Base-by-base conservation (phyloP, 2,888 invertebrate genomes). In the Erynnis tages region DNA sequence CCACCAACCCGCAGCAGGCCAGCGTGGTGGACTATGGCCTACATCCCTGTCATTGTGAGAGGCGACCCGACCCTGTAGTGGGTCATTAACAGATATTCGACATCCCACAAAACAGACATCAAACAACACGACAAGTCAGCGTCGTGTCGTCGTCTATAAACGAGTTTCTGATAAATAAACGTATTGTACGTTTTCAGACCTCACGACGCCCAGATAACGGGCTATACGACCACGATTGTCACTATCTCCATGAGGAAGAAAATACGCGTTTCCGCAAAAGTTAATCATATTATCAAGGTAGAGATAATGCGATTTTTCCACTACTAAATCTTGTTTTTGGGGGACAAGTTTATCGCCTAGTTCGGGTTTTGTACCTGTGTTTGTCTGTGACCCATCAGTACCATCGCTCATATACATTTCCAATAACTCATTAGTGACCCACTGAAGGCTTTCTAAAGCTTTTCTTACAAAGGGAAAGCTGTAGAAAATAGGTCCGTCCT, bases 111-210 rank as follows among this genome's bases (percentile, higher is more conserved):
- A n/a, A n/a, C n/a, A 16, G 16, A 34, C 16, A 17, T 13, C 16
- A 17, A 21, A 23, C 34, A 5, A 11, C 4, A 35, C 27, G 7
- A 47, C 11, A n/a, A 8, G 37, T 45, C 14, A 44, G n/a, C 21
- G 13, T 25, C 44, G 23, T 29, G 6, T 56, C 56, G 56, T 43
- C 2, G 1, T 1, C 1, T 55, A 6, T 54, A 55, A 58, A 32
- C 2, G 8, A 4, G 27, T 5, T 13, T 10, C 17, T 10, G 40
- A 16, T 40, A 38, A 13, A 34, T 6, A 41, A 48, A 55, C 57
- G 38, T 54, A 53, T 44, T 54, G 48, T 49, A 54, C 54, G 56
- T 46, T 49, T 55, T 40, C 55, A 61, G 59, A 61, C 59, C 41
- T 23, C n/a, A 30, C 45, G 61, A 48, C 61, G 59, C 59, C 58